Evolutionary conservation across 2,113 vertebrate species (phyloP).

Genomic region (Barbus barbus): DNA sequence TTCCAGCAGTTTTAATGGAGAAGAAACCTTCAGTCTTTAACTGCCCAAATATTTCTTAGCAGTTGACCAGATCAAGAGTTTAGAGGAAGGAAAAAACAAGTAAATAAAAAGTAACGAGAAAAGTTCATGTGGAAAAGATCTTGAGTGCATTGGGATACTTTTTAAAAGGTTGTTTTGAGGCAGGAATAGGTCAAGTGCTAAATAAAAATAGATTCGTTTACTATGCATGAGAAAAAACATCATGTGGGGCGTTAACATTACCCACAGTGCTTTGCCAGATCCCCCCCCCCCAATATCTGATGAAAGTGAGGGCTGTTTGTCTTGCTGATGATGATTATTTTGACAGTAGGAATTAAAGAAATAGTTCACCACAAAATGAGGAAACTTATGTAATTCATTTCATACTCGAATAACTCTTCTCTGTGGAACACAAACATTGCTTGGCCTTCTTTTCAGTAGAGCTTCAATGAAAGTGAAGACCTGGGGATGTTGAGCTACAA

Average conservation of each 20-base stretch:
- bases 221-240: neutral
- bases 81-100: neutral
- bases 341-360: neutral
- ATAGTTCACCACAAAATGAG: neutral
- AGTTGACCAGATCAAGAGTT: no score
- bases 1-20: no score
- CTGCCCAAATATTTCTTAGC: no score
- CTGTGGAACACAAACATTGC: neutral
- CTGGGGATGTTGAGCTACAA: neutral
- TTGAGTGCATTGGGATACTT: neutral
- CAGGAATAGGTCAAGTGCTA: constrained; percentile 14
- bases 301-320: neutral
- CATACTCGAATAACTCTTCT: neutral
- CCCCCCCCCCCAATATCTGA: neutral
- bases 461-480: neutral
- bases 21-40: no score
- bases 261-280: neutral
- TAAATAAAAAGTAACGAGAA: neutral
- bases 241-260: neutral
- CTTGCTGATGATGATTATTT: neutral
- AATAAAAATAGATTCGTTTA: constrained; percentile 18
- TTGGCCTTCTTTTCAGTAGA: no score
- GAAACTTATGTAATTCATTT: neutral
- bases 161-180: constrained; percentile 23
- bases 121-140: constrained; percentile 51